Percentiles rank a stretch among this genome's conserved stretches.
Conservation (phyloP, 2,113 vertebrate genomes). For the Silurus glanis region DNA sequence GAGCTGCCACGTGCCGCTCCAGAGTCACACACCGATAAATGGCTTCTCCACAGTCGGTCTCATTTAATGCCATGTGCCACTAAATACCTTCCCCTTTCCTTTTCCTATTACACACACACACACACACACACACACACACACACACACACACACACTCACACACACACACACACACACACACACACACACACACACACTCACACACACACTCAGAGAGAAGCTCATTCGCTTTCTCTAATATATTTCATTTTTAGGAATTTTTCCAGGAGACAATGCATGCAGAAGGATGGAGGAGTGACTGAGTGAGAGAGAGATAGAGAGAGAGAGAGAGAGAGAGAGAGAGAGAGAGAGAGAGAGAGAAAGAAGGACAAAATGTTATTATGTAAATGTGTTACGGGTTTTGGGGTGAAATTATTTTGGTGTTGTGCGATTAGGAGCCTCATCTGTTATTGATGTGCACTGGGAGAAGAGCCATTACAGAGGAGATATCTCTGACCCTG, state of each 20-base stretch:
- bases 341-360: slow-evolving; percentile 15
- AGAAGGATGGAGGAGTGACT: slow-evolving; percentile 5
- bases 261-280: slow-evolving; percentile 44
- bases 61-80: slow-evolving; percentile 66
- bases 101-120: slow-evolving; percentile 9
- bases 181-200: slow-evolving; percentile 66
- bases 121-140: slow-evolving; percentile 6
- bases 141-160: background rate
- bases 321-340: slow-evolving; percentile 28
- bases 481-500: slow-evolving; percentile 53
- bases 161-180: slow-evolving; percentile 56
- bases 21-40: slow-evolving; percentile 48
- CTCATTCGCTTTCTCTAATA: slow-evolving; percentile 24
- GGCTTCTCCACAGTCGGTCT: slow-evolving; percentile 39
- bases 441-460: slow-evolving; percentile 99
- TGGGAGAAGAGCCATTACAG: slow-evolving; percentile 90
- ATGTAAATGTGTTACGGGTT: slow-evolving; percentile 95
- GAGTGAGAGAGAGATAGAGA: slow-evolving; percentile 2
- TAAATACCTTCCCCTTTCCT: slow-evolving; percentile 80
- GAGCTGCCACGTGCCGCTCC: slow-evolving; percentile 23
- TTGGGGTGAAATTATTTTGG: slow-evolving; percentile 84
- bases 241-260: slow-evolving; percentile 48
- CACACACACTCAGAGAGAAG: background rate
- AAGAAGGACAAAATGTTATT: slow-evolving; percentile 76
- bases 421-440: slow-evolving; percentile 91